Base-by-base conservation (phyloP, 2,888 invertebrate genomes). In the Operophtera brumata region DNA sequence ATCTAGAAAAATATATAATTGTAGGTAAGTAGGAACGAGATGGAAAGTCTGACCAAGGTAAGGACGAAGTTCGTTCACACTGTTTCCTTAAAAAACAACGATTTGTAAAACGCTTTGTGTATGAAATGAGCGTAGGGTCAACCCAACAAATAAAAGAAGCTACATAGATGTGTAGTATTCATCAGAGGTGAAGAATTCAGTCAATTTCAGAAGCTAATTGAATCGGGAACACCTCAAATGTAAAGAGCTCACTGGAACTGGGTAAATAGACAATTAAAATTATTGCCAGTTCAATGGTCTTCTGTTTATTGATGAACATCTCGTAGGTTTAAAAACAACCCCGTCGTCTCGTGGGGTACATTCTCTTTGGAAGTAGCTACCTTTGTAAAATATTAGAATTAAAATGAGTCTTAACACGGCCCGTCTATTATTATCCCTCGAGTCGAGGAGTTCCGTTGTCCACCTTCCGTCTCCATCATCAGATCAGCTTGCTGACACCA, bases 251-350 rank as follows among this genome's bases (percentile, higher is more conserved):
- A 54, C 34, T 47, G 41, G 54, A 54, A 55, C 44, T 52, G 43
- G 12, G 28, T 40, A 47, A 55, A 50, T 48, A 44, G 42, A 34
- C 47, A 51, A 56, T 47, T 44, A 39, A 37, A 26, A 43, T 56
- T 43, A 36, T 61, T 55, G 55, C 49, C 53, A 53, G 57, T 52
- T 63, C 60, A 65, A 48, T 59, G 58, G 52, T 39, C 49, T 58
- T 49, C 56, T 62, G 58, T 60, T 62, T 58, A 62, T 57, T 63
- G 46, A 30, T 40, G 14, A 30, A 32, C 39, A 34, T 44, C 12
- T 39, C 20, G 20, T 12, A 9, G 7, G 2, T 8, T 26, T 26
- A 6, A 26, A 26, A 26, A 7, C 26, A 26, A 26, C 6, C 26
- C 6, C 6, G 26, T 8, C 8, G 8, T 26, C 26, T 1, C 26